These are phyloP conservation scores for Martes flavigula DNA, from an alignment of 2,797 vertebrate genomes.

Conservation along the genomic window DNA sequence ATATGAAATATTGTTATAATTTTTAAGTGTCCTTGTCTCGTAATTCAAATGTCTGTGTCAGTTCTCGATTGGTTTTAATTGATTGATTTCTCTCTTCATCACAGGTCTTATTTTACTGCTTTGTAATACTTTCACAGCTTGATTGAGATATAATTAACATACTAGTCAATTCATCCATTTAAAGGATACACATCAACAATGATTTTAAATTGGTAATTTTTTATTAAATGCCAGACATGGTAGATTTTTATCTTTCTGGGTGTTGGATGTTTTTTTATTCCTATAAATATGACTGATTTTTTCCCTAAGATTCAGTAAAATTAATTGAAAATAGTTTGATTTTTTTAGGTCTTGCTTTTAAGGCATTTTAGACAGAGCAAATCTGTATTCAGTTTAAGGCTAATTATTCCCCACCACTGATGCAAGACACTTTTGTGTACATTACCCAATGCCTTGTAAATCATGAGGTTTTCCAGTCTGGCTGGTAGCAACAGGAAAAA, in stretches of 20 bases:
- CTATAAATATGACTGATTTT: background rate
- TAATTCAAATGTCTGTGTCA: constrained; percentile 1
- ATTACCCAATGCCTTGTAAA: background rate
- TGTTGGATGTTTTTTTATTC: background rate
- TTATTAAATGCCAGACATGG: background rate
- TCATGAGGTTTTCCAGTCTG: constrained; percentile 2
- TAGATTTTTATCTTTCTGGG: background rate
- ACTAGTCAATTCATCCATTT: background rate
- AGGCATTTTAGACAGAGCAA: background rate
- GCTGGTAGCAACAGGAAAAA: background rate
- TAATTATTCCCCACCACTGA: background rate
- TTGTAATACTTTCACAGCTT: background rate
- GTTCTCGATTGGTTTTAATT: background rate
- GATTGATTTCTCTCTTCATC: background rate
- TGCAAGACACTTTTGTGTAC: background rate
- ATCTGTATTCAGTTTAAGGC: background rate
- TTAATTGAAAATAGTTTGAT: background rate
- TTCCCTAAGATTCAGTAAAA: background rate
- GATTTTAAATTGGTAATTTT: background rate
- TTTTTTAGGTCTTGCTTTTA: background rate
- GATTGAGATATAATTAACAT: background rate
- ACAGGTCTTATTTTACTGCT: background rate
- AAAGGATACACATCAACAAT: background rate
- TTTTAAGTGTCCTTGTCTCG: background rate
- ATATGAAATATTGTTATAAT: background rate